Percentiles rank a stretch among this genome's conserved stretches.
These are phyloP conservation scores for Drosophila pseudoananassae DNA, from an alignment of 1,140 invertebrate species.

Conservation along the genomic window DNA sequence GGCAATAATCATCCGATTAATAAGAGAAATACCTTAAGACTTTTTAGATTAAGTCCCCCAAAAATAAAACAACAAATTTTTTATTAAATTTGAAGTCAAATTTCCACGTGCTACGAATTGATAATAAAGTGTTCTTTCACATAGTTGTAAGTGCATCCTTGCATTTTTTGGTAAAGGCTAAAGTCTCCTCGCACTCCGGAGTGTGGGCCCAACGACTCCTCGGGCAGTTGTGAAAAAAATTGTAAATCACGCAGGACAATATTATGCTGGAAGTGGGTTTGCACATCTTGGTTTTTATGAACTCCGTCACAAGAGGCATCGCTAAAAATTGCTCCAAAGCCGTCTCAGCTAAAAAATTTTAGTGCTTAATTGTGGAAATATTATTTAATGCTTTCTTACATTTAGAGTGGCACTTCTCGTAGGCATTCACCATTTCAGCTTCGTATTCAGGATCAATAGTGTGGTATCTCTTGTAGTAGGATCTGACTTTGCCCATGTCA, in stretches of 20 bases:
- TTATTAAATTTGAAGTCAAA: too few species aligned
- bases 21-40: too few species aligned
- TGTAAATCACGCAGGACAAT: slow-evolving; percentile 61
- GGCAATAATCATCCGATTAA: too few species aligned
- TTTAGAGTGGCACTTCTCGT: slow-evolving; percentile 53
- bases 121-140: slow-evolving; percentile 27
- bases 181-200: slow-evolving; percentile 58
- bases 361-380: neutral
- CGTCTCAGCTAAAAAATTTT: slow-evolving; percentile 35
- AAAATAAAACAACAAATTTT: too few species aligned
- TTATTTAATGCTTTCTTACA: slow-evolving; percentile 29
- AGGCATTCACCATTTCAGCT: slow-evolving; percentile 65
- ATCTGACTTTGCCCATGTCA: slow-evolving; percentile 60
- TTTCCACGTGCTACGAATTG: too few species aligned
- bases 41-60: too few species aligned
- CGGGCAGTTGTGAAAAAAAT: slow-evolving; percentile 70
- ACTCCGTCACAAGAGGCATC: slow-evolving; percentile 35
- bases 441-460: slow-evolving; percentile 63
- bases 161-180: slow-evolving; percentile 62
- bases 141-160: slow-evolving; percentile 70
- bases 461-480: slow-evolving; percentile 45
- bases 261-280: slow-evolving; percentile 58
- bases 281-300: slow-evolving; percentile 36
- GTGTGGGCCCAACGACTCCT: slow-evolving; percentile 63
- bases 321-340: slow-evolving; percentile 50